A percentile compares a stretch with the other conserved stretches of the same genome.
phyloP scores from a whole-genome alignment of 2,797 vertebrate genomes.

The Philypnodon macrostomus region DNA sequence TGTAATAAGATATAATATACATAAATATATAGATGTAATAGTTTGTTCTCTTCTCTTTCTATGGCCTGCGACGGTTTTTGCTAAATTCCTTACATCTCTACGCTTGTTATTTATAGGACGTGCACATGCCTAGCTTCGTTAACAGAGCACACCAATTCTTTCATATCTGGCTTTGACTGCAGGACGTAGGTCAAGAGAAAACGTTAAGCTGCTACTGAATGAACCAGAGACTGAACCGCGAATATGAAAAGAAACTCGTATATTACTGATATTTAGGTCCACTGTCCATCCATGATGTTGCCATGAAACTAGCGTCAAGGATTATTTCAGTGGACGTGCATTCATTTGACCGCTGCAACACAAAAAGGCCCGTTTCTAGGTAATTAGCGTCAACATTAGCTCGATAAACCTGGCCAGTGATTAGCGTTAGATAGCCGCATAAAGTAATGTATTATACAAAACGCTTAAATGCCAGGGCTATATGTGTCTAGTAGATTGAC shows the following conservation, averaged over 20 bases:
- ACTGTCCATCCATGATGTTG: no score
- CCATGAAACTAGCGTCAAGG: no score
- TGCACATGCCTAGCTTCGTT: slow-evolving; percentile 1
- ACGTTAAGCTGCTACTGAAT: neutral
- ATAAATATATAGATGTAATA: no score
- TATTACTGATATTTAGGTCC: no score
- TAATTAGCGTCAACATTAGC: neutral
- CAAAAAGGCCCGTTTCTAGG: slow-evolving; percentile 1
- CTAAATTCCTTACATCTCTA: no score
- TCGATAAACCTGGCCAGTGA: neutral
- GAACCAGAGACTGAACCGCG: neutral
- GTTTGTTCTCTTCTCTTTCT: no score
- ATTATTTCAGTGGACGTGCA: neutral
- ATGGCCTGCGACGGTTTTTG: no score
- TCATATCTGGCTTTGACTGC: no score
- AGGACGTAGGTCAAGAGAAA: no score
- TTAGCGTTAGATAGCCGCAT: neutral
- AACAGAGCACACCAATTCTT: neutral
- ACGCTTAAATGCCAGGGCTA: neutral
- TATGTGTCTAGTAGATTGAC: slow-evolving; percentile 32
- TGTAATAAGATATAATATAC: no score
- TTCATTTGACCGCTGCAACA: slow-evolving; percentile 17
- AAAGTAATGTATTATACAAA: no score
- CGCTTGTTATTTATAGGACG: no score
- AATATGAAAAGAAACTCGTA: neutral